phyloP scores from a whole-genome alignment of 1,140 invertebrate species.

The Sminthurides bifidus region DNA sequence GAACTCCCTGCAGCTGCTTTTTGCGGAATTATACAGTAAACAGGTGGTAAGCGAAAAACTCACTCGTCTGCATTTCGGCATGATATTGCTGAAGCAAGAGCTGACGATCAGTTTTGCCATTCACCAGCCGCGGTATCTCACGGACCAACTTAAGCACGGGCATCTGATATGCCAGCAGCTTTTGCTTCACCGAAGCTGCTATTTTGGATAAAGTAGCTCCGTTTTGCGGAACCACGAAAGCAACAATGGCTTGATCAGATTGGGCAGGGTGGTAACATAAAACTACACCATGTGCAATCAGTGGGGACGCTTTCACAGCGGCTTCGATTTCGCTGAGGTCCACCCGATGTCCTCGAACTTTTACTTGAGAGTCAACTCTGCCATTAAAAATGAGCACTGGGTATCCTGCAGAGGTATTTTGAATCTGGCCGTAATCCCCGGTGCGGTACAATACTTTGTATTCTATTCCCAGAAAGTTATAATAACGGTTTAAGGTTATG shows the following conservation, averaged over 20 bases:
- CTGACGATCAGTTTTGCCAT: slow-evolving; percentile 75
- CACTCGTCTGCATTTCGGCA: not conserved
- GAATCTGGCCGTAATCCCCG: slow-evolving; percentile 65
- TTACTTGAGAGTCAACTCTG: slow-evolving; percentile 71
- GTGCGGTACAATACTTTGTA: slow-evolving; percentile 57
- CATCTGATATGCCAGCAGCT: slow-evolving; percentile 29
- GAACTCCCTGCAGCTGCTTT: no score
- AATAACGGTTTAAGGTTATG: no score
- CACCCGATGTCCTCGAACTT: slow-evolving; percentile 70
- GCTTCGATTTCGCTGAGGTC: slow-evolving; percentile 69
- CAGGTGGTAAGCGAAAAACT: not conserved
- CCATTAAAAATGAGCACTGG: slow-evolving; percentile 55
- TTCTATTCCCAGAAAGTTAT: no score
- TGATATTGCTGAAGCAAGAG: slow-evolving; percentile 42
- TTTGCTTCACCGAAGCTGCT: slow-evolving; percentile 48
- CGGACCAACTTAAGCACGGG: slow-evolving; percentile 42
- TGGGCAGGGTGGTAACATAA: slow-evolving; percentile 64
- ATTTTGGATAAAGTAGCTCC: slow-evolving; percentile 47
- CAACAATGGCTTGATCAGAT: slow-evolving; percentile 54
- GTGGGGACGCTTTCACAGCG: slow-evolving; percentile 43
- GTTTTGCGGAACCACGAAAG: slow-evolving; percentile 53
- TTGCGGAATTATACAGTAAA: no score
- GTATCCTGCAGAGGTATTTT: slow-evolving; percentile 42
- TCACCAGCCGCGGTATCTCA: slow-evolving; percentile 60
- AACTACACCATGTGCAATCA: slow-evolving; percentile 54